Evolutionary conservation across 2,797 vertebrate genomes (phyloP).

Genomic region (Microtus agrestis): DNA sequence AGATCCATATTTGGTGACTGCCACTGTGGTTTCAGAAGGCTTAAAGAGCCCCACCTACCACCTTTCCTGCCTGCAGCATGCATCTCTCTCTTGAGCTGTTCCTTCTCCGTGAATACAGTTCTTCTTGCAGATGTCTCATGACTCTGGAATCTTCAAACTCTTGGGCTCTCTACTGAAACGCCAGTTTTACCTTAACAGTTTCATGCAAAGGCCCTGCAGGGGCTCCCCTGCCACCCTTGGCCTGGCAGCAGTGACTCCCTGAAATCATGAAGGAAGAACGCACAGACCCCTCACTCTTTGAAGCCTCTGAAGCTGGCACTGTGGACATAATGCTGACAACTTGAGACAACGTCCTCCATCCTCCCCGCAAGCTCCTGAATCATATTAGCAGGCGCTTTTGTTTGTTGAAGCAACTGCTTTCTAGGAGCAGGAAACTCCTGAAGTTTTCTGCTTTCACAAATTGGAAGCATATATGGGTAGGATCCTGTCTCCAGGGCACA

Average conservation of each 20-base stretch:
- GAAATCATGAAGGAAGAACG: not conserved
- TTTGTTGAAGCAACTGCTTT: not conserved
- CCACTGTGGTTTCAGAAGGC: not conserved
- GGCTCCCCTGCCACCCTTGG: not conserved
- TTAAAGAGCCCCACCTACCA: not conserved
- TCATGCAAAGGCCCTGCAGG: too few relatives aligned
- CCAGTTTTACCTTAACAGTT: not conserved
- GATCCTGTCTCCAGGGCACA: not conserved
- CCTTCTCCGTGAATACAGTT: too few relatives aligned
- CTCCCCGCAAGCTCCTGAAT: too few relatives aligned
- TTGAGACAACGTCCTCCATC: not conserved
- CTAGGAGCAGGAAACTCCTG: not conserved
- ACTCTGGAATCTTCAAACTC: not conserved
- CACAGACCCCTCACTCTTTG: not conserved
- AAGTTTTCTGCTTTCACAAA: too few relatives aligned
- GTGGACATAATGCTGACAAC: not conserved
- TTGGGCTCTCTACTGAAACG: too few relatives aligned
- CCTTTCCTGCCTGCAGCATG: not conserved
- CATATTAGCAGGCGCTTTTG: not conserved
- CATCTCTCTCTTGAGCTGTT: not conserved
- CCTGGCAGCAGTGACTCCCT: not conserved
- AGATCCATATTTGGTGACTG: not conserved
- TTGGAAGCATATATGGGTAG: not conserved
- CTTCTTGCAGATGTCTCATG: not conserved
- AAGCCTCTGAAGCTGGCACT: not conserved